Evolutionary conservation across 2,888 invertebrate species (phyloP), one percentile per base, ranked within the genome.

Genomic region (Allolobophora icterica): DNA sequence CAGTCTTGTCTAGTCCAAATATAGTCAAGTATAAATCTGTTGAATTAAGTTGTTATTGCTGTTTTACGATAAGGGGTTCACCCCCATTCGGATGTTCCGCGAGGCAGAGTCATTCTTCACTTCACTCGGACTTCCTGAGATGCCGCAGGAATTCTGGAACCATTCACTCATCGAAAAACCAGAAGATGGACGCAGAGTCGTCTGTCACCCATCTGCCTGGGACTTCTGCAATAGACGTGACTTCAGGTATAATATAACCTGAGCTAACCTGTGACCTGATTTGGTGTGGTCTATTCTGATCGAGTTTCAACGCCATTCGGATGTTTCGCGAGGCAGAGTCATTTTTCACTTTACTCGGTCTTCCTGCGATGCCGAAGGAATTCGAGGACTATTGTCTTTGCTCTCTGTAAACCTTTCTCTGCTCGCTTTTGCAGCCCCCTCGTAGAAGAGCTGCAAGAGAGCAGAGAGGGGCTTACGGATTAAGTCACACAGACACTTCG

Each of bases 141-240:
- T 97, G 96, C 97, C 97, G 0, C 97, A 97, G 0, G 97, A 97
- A 95, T 98, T 98, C 96, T 98, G 98, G 97, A 96, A 97, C 87
- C 96, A 97, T 45, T 98, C 98, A 0, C 96, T 98, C 96, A 96
- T 98, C 45, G 97, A 97, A 93, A 96, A 97, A 92, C 98, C 98
- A 0, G 92, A 90, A 93, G 93, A 90, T 30, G 97, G 96, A 30
- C 90, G 93, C 71, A 93, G 93, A 2, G 94, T 95, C 17, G 94
- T 94, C 38, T 95, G 95, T 91, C 95, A 95, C 89, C 95, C 95
- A 0, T 94, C 95, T 4, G 94, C 95, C 13, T 94, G 93, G 90
- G 95, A 95, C 92, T 94, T 95, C 91, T 97, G 97, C 94, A 97
- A 98, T 94, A 96, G 97, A 93, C 96, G 97, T 94, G 98, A 98